These are phyloP conservation scores for Periparus ater DNA, from an alignment of 2,797 vertebrate genomes.

Conservation along the genomic window DNA sequence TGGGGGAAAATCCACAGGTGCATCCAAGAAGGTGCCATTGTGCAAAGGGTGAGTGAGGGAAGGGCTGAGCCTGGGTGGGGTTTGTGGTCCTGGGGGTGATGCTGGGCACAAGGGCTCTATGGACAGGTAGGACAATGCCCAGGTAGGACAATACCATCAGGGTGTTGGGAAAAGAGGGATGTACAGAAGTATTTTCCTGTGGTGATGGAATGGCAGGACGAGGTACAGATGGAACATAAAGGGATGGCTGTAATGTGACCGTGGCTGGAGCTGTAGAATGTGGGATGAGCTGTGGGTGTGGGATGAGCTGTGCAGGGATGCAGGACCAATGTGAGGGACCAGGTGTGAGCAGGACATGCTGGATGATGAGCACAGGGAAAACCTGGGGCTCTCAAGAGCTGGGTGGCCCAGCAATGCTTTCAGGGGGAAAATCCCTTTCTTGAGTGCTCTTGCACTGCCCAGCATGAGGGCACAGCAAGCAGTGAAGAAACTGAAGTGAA, in stretches of 20 bases:
- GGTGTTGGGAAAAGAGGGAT: background rate
- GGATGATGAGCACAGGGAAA: background rate
- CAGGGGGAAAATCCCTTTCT: background rate
- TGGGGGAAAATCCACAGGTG: background rate
- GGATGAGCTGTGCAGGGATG: background rate
- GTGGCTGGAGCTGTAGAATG: fast-evolving
- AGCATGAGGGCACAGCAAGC: background rate
- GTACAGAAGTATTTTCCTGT: fast-evolving
- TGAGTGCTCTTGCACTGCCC: background rate
- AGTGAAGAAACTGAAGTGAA: background rate
- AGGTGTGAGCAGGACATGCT: fast-evolving
- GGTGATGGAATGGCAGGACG: background rate
- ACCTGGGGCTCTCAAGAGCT: background rate
- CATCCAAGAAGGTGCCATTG: fast-evolving
- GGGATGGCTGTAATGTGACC: background rate
- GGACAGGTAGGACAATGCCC: background rate
- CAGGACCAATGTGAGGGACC: background rate
- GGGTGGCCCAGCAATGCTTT: background rate
- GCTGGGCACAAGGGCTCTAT: fast-evolving
- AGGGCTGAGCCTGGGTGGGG: background rate
- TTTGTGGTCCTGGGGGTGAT: background rate
- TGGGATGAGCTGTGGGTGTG: background rate
- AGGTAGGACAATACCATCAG: background rate
- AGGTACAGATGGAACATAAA: fast-evolving
- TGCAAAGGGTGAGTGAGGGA: fast-evolving